These are phyloP conservation scores for Entomobrya proxima DNA, from an alignment of 2,888 invertebrate genomes.

Conservation along the genomic window DNA sequence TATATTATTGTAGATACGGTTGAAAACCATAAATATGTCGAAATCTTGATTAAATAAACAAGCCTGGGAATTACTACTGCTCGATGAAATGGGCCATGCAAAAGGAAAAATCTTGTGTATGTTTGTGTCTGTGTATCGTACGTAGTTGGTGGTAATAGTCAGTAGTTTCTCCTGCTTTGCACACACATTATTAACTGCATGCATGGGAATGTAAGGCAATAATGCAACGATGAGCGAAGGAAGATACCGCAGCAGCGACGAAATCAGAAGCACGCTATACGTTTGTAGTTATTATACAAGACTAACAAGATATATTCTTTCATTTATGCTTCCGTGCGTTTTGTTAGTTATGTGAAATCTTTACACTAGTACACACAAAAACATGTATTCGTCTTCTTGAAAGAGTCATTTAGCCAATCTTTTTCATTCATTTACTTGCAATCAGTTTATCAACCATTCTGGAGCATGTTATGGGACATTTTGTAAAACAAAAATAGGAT, in stretches of 20 bases:
- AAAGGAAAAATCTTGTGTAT: constrained; percentile 66
- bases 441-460: background rate
- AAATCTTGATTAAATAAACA: constrained; percentile 76
- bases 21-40: constrained; percentile 75
- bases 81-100: constrained; percentile 76
- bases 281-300: background rate
- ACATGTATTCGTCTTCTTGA: constrained; percentile 40
- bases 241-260: constrained; percentile 5
- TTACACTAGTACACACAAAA: background rate
- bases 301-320: too few species aligned
- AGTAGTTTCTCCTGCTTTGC: background rate
- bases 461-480: too few species aligned
- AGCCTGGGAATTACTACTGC: constrained; percentile 74
- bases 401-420: constrained; percentile 44
- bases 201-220: background rate
- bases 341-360: constrained; percentile 5
- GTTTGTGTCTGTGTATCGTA: too few species aligned
- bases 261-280: background rate
- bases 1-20: constrained; percentile 46
- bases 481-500: too few species aligned
- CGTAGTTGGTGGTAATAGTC: too few species aligned
- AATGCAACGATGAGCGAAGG: constrained; percentile 20
- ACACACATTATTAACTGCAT: background rate
- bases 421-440: constrained; percentile 42
- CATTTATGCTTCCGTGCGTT: background rate